These are phyloP conservation scores for Dendrolimus kikuchii DNA, from an alignment of 1,140 invertebrate species.

Conservation along the genomic window DNA sequence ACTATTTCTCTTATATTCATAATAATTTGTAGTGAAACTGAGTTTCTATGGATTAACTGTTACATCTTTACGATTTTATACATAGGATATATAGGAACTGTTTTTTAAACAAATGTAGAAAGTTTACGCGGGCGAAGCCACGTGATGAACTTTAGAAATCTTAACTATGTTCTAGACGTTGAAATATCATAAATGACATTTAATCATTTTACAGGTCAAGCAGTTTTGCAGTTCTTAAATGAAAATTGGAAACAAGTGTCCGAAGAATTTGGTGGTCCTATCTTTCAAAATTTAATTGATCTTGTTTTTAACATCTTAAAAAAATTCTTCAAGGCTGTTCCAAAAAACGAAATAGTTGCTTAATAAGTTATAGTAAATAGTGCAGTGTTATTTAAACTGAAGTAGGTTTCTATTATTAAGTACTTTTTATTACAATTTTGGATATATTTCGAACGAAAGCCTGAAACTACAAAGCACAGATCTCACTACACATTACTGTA, in stretches of 20 bases:
- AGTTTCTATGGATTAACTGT: neutral
- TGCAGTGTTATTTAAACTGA: neutral
- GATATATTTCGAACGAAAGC: too few relatives aligned
- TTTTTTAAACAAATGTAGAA: too few relatives aligned
- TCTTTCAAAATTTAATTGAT: slow-evolving; percentile 29
- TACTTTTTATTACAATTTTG: too few relatives aligned
- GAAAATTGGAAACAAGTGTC: slow-evolving; percentile 46
- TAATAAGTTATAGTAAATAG: slow-evolving; percentile 8
- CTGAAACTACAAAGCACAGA: too few relatives aligned
- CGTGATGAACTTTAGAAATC: too few relatives aligned
- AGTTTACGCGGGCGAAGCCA: too few relatives aligned
- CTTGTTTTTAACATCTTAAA: slow-evolving; percentile 21
- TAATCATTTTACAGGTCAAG: slow-evolving; percentile 29
- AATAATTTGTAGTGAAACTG: neutral
- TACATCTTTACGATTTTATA: too few relatives aligned
- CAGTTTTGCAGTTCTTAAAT: slow-evolving; percentile 45
- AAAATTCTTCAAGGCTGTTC: slow-evolving; percentile 38
- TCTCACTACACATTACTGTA: too few relatives aligned
- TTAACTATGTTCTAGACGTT: too few relatives aligned
- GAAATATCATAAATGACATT: too few relatives aligned
- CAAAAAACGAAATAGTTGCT: slow-evolving; percentile 36
- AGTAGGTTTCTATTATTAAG: neutral
- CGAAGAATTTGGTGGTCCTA: slow-evolving; percentile 43
- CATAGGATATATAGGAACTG: too few relatives aligned
- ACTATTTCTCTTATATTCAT: neutral